Evolutionary conservation across 2,888 invertebrate genomes (phyloP).

Genomic region (Kryphioiulus occultus): DNA sequence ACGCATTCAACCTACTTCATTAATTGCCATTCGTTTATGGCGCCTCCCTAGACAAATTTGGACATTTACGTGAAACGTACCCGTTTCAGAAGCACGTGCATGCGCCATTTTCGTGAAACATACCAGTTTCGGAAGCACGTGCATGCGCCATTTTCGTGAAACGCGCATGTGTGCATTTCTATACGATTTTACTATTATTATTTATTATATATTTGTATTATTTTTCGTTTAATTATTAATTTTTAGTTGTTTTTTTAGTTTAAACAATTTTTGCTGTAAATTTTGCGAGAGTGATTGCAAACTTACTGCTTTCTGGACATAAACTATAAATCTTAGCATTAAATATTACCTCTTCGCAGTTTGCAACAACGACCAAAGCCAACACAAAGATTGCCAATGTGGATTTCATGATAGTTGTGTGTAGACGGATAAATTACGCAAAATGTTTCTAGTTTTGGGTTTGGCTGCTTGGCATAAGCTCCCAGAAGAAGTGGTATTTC

Average conservation of each 20-base stretch:
- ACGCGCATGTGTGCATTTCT: neutral
- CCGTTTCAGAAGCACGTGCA: neutral
- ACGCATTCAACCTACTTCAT: too few relatives aligned
- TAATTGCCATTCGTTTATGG: too few relatives aligned
- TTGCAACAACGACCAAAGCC: neutral
- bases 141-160: neutral
- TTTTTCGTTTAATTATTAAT: too few relatives aligned
- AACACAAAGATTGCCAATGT: neutral
- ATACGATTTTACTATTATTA: too few relatives aligned
- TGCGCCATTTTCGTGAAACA: neutral
- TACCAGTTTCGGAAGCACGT: neutral
- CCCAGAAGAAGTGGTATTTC: neutral
- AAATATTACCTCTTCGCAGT: neutral
- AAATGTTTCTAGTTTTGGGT: too few relatives aligned
- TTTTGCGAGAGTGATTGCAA: too few relatives aligned
- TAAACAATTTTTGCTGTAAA: neutral
- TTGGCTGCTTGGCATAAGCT: neutral
- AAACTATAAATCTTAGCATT: too few relatives aligned
- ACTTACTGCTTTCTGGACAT: too few relatives aligned
- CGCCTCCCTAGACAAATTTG: too few relatives aligned
- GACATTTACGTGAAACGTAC: neutral
- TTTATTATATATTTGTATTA: too few relatives aligned
- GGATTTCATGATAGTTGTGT: neutral
- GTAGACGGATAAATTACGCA: neutral
- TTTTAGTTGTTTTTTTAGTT: too few relatives aligned